These are phyloP conservation scores for Cyprinodon tularosa DNA, from an alignment of 2,113 vertebrate species.

Conservation along the genomic window DNA sequence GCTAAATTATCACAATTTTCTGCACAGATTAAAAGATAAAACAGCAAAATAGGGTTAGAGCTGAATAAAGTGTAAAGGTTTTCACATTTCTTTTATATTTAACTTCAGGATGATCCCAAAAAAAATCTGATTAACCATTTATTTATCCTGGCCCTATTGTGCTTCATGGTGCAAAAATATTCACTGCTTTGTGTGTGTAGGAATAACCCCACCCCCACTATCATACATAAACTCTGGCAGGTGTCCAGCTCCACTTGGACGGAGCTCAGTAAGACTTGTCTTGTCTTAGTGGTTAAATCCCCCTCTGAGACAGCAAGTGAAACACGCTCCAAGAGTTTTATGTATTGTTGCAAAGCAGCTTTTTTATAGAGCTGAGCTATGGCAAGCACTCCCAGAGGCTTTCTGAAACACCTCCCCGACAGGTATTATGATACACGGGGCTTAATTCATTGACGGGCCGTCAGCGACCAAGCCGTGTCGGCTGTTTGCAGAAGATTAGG, in stretches of 20 bases:
- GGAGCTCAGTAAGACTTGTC: constrained; percentile 60
- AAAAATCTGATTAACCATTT: not conserved
- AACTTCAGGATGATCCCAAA: not conserved
- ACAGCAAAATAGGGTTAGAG: not conserved
- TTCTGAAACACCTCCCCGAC: constrained; percentile 52
- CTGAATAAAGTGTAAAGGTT: not conserved
- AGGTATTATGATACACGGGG: constrained; percentile 55
- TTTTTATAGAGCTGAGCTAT: constrained; percentile 60
- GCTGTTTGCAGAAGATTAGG: constrained; percentile 32
- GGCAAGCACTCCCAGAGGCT: constrained; percentile 53
- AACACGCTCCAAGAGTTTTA: constrained; percentile 64
- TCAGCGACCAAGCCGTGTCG: constrained; percentile 5
- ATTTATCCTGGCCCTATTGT: constrained; percentile 1
- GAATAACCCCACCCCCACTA: constrained; percentile 38
- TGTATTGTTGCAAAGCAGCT: constrained; percentile 65
- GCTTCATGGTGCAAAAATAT: not conserved
- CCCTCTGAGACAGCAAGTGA: constrained; percentile 61
- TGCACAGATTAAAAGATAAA: not conserved
- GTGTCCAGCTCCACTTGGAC: constrained; percentile 71
- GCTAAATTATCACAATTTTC: not conserved
- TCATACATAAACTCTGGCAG: constrained; percentile 53
- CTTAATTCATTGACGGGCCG: constrained; percentile 33
- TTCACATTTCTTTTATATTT: not conserved
- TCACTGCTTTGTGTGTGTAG: not conserved
- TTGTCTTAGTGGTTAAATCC: constrained; percentile 71